Evolutionary conservation across 2,113 vertebrate species (phyloP), one percentile per base, ranked within the genome.

Genomic region (Lethenteron reissneri): DNA sequence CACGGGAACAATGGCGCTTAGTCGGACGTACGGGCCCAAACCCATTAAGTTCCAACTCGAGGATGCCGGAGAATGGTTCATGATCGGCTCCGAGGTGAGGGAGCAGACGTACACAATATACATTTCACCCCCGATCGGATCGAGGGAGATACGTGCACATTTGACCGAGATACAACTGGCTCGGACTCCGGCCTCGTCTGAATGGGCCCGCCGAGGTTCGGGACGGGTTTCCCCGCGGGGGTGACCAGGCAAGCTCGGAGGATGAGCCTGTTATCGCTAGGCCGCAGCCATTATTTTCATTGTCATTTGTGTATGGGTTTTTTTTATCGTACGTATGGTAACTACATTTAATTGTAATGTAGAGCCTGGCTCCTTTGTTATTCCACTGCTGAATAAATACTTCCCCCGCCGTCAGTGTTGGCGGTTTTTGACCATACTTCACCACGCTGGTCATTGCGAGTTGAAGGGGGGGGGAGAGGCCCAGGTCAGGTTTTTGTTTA

Each of bases 11-110:
- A 72, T 72, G 71, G 71, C 71, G 21, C 17, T 60, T 2, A 72
- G 71, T 15, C 58, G 62, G 15, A 72, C 71, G 8, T 72, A 60
- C n/a, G 71, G 71, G 2, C 17, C 62, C 19, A 72, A 72, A n/a
- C 71, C 71, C 10, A 60, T 72, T n/a, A 72, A 72, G 17, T 72
- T 72, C 21, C 71, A 72, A 14, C 71, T 72, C 11, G 58, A 72
- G 15, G 59, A 72, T 6, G 59, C 7, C 3, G 19, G 59, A n/a
- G 71, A 72, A 2, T 72, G 71, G 71, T 72, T 59, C 71, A 72
- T 72, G 71, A 72, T 72, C 17, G 71, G 71, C 19, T 72, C 71
- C 10, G 71, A 72, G 71, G 71, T 72, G 56, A 58, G 58, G 10
- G 7, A 4, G 62, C 62, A 68, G 15, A 15, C 62, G n/a, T 68